These are phyloP conservation scores for Xenopus petersii DNA, from an alignment of 2,797 vertebrate species.

Conservation along the genomic window DNA sequence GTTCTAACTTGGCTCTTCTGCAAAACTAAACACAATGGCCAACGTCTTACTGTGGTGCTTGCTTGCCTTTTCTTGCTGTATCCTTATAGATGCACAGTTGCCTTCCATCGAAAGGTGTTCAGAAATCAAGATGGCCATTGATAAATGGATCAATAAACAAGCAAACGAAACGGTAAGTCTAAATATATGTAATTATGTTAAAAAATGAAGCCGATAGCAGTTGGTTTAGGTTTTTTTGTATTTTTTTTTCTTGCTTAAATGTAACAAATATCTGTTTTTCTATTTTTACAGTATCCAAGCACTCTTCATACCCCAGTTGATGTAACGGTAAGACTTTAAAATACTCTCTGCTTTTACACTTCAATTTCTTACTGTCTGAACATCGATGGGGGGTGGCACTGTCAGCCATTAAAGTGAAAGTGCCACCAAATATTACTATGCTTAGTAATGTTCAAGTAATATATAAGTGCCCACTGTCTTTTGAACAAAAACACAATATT, in stretches of 20 bases:
- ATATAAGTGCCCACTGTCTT: too few species aligned
- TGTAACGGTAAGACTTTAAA: slow-evolving; percentile 58
- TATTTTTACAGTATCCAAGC: slow-evolving; percentile 60
- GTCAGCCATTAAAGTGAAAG: too few species aligned
- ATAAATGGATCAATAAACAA: slow-evolving; percentile 36
- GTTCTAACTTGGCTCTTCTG: slow-evolving; percentile 41
- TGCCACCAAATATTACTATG: too few species aligned
- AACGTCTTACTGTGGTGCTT: slow-evolving; percentile 67
- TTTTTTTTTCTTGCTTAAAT: not conserved
- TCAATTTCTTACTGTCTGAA: too few species aligned
- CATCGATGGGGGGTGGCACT: too few species aligned
- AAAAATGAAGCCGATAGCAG: too few species aligned
- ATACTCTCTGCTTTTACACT: too few species aligned
- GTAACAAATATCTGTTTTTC: slow-evolving; percentile 10
- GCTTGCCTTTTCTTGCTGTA: slow-evolving; percentile 62
- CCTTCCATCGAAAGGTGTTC: slow-evolving; percentile 37
- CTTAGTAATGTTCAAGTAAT: too few species aligned
- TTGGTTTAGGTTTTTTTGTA: too few species aligned
- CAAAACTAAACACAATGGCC: slow-evolving; percentile 65
- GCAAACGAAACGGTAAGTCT: slow-evolving; percentile 65
- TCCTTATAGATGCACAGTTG: slow-evolving; percentile 6
- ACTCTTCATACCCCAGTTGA: slow-evolving; percentile 61
- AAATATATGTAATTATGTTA: not conserved
- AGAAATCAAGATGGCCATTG: slow-evolving; percentile 54
- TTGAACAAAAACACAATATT: too few species aligned